Evolutionary conservation across 2,113 vertebrate genomes (phyloP).

Genomic region (Variabilichromis moorii): DNA sequence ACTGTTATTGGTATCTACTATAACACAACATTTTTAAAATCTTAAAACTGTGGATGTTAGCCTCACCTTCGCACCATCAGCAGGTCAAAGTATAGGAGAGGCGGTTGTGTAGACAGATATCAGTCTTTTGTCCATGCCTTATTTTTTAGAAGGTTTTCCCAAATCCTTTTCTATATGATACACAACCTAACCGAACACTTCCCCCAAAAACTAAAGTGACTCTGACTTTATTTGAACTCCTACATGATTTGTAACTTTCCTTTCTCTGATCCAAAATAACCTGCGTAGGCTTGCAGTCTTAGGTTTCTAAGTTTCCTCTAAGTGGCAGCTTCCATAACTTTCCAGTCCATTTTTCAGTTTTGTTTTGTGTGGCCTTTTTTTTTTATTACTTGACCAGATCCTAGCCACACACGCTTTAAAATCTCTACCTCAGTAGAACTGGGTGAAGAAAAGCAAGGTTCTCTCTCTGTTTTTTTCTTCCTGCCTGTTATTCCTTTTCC

Average conservation of each 20-base stretch:
- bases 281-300: background rate
- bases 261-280: background rate
- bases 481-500: background rate
- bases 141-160: background rate
- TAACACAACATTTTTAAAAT: background rate
- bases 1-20: background rate
- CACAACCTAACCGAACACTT: background rate
- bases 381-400: background rate
- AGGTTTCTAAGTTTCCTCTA: background rate
- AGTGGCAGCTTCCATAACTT: background rate
- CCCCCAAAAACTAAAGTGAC: background rate
- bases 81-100: background rate
- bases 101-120: background rate
- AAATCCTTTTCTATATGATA: background rate
- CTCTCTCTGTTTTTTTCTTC: background rate
- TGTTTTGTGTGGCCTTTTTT: background rate
- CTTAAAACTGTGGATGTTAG: background rate
- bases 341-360: background rate
- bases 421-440: background rate
- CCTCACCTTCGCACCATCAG: background rate
- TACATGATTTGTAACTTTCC: background rate
- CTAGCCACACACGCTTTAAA: background rate
- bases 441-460: background rate
- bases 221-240: background rate
- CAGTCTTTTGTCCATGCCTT: background rate